phyloP scores from a whole-genome alignment of 2,797 vertebrate species.

The Thaleichthys pacificus region DNA sequence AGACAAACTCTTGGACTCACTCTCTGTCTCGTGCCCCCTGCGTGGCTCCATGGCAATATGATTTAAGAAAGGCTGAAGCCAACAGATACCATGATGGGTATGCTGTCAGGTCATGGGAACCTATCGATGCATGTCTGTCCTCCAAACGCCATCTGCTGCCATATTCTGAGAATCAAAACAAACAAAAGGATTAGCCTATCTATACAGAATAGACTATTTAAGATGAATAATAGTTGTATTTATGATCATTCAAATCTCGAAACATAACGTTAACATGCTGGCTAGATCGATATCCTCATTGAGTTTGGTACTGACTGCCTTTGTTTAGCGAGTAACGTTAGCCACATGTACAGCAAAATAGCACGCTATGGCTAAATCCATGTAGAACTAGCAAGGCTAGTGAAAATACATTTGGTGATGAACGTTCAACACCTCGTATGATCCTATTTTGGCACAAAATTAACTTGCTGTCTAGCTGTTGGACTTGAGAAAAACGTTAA shows the following conservation, averaged over 20 bases:
- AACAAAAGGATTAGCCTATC: slow-evolving; percentile 10
- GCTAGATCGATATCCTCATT: not conserved
- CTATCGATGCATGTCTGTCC: slow-evolving; percentile 11
- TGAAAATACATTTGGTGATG: not conserved
- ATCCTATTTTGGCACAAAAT: no score
- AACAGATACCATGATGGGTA: slow-evolving; percentile 40
- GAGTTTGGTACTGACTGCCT: not conserved
- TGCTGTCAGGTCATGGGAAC: slow-evolving; percentile 18
- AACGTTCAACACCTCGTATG: not conserved
- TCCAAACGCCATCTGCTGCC: slow-evolving; percentile 13
- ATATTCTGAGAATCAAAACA: slow-evolving; percentile 24
- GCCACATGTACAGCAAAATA: not conserved
- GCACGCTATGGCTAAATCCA: not conserved
- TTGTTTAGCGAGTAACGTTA: slow-evolving; percentile 1
- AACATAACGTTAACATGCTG: not conserved
- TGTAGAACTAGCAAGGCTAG: slow-evolving; percentile 3
- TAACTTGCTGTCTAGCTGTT: not conserved
- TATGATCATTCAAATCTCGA: not conserved
- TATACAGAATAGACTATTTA: not conserved
- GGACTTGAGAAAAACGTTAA: not conserved
- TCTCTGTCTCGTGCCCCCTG: slow-evolving; percentile 57
- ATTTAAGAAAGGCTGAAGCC: slow-evolving; percentile 43
- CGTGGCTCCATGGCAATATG: slow-evolving; percentile 76
- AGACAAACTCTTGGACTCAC: slow-evolving; percentile 51
- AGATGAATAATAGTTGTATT: not conserved